Evolutionary conservation across 2,888 invertebrate genomes (phyloP).

Genomic region (Lithophane ornitopus): DNA sequence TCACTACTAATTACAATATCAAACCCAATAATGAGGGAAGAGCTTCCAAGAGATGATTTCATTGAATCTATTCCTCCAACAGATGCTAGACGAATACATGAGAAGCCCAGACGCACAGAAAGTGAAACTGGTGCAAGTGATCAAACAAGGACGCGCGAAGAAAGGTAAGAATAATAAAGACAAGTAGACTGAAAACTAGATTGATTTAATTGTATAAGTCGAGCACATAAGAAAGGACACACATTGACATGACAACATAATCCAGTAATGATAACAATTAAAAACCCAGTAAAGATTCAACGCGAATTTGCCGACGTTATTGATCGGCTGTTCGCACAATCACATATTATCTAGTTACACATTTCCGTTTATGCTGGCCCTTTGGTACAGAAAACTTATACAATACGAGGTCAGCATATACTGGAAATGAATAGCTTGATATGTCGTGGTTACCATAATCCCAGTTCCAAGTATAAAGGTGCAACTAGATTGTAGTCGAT

Average conservation of each 20-base stretch:
- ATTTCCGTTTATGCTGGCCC: not conserved
- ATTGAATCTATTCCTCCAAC: slow-evolving; percentile 47
- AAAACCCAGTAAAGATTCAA: slow-evolving; percentile 10
- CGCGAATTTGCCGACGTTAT: not conserved
- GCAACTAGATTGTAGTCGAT: not conserved
- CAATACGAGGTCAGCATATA: not conserved
- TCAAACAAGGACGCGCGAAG: slow-evolving; percentile 79
- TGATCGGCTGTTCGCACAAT: not conserved
- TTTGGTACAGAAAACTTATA: not conserved
- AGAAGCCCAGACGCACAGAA: slow-evolving; percentile 80
- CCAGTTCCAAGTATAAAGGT: slow-evolving; percentile 8
- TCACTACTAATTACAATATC: not conserved
- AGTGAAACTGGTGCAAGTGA: slow-evolving; percentile 83
- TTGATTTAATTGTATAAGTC: slow-evolving; percentile 36
- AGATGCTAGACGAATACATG: slow-evolving; percentile 85
- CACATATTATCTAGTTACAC: no score
- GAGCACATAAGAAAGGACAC: not conserved
- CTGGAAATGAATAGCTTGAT: not conserved
- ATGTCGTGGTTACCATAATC: not conserved
- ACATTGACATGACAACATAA: slow-evolving; percentile 27
- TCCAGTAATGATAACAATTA: slow-evolving; percentile 11
- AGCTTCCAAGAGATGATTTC: not conserved
- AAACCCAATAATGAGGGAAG: not conserved
- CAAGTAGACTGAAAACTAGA: slow-evolving; percentile 53
- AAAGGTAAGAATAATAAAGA: slow-evolving; percentile 75